Percentiles rank a stretch among this genome's conserved stretches.
phyloP scores from a whole-genome alignment of 1,140 invertebrate genomes.

The Trissolcus basalis region DNA sequence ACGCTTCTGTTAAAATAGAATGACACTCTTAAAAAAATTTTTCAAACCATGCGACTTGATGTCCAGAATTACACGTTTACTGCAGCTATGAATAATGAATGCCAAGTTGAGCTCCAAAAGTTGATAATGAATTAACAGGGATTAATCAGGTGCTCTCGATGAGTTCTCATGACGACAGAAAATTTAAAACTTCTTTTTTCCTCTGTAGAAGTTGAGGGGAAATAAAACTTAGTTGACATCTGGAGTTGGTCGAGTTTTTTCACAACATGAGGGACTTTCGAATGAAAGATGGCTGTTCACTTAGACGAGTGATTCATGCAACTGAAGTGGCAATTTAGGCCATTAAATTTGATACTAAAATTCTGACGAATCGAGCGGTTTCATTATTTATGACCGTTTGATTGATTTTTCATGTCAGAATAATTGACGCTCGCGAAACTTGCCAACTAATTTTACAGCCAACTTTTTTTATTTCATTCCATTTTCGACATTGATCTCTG shows the following conservation, averaged over 20 bases:
- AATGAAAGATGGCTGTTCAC: conserved; percentile 40
- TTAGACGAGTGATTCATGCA: conserved; percentile 19
- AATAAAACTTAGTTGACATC: conserved; percentile 54
- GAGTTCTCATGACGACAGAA: conserved; percentile 33
- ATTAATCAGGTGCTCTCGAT: conserved; percentile 47
- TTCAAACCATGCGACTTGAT: conserved; percentile 9
- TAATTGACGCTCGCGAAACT: too few species aligned
- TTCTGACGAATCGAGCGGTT: conserved; percentile 6
- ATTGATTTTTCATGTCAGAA: background rate
- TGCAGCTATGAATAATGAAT: conserved; percentile 5
- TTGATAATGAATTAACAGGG: conserved; percentile 44
- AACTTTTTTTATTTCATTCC: conserved; percentile 3
- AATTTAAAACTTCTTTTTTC: conserved; percentile 38
- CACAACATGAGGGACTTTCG: conserved; percentile 45
- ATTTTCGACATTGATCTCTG: too few species aligned
- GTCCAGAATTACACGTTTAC: conserved; percentile 14
- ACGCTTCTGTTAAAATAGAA: conserved; percentile 14
- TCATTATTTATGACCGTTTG: background rate
- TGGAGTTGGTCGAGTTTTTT: conserved; percentile 54
- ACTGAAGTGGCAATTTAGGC: conserved; percentile 20
- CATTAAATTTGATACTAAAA: conserved; percentile 11
- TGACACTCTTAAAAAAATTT: conserved; percentile 4
- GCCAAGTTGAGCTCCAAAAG: conserved; percentile 13
- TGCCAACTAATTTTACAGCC: background rate
- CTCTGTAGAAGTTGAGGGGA: conserved; percentile 45